These are phyloP conservation scores for Microplitis manilae DNA, from an alignment of 2,888 invertebrate genomes.

Conservation along the genomic window DNA sequence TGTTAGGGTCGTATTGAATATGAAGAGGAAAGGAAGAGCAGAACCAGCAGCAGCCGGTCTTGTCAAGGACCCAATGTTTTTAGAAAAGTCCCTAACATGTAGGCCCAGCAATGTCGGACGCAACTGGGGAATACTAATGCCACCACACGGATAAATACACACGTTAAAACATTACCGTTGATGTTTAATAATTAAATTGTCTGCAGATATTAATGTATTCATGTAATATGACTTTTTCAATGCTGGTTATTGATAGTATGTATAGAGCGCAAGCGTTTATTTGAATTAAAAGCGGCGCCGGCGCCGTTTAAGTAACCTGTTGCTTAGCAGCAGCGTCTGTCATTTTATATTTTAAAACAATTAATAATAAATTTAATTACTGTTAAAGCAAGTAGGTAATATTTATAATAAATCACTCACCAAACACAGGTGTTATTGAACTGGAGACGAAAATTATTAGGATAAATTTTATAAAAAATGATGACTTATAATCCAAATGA, in stretches of 20 bases:
- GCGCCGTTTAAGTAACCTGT: slow-evolving; percentile 64
- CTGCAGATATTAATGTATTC: too few species aligned
- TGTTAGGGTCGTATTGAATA: slow-evolving; percentile 24
- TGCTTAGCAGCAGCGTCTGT: slow-evolving; percentile 61
- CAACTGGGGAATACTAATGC: slow-evolving; percentile 63
- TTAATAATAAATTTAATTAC: slow-evolving; percentile 16
- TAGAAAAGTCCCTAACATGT: slow-evolving; percentile 57
- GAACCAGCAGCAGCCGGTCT: slow-evolving; percentile 40
- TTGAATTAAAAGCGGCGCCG: slow-evolving; percentile 57
- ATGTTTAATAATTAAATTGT: too few species aligned
- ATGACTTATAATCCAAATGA: slow-evolving; percentile 66
- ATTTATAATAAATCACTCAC: slow-evolving; percentile 45
- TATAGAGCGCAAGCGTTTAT: slow-evolving; percentile 39
- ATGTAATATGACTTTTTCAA: background rate
- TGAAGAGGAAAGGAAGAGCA: slow-evolving; percentile 19
- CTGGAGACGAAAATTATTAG: slow-evolving; percentile 46
- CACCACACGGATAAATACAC: slow-evolving; percentile 26
- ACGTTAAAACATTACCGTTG: background rate
- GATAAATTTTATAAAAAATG: slow-evolving; percentile 54
- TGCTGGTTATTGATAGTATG: background rate
- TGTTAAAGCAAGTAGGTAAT: background rate
- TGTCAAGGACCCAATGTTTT: slow-evolving; percentile 61
- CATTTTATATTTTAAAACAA: slow-evolving; percentile 1
- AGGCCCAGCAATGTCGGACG: slow-evolving; percentile 61
- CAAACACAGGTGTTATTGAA: slow-evolving; percentile 45